A percentile compares a stretch with the other conserved stretches of the same genome.
phyloP scores from a whole-genome alignment of 2,888 invertebrate genomes.

The Thera obeliscata region DNA sequence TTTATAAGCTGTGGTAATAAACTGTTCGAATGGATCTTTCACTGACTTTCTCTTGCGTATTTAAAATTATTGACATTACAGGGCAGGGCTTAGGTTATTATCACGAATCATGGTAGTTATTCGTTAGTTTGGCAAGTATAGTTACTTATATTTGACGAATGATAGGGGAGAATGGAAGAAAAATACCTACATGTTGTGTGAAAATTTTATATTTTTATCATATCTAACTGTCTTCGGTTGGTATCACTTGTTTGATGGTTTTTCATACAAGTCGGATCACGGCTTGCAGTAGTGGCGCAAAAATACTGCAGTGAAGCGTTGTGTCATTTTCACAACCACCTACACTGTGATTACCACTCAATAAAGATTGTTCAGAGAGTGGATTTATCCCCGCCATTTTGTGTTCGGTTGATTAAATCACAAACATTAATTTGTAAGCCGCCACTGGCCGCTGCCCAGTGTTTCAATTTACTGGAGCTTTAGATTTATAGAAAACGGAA shows the following conservation, averaged over 20 bases:
- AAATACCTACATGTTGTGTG: too few species aligned
- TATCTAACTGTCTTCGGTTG: too few species aligned
- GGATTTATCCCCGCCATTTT: constrained; percentile 14
- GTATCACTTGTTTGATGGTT: too few species aligned
- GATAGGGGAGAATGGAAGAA: too few species aligned
- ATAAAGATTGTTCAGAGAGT: constrained; percentile 7
- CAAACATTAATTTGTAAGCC: constrained; percentile 38
- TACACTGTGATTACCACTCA: constrained; percentile 18
- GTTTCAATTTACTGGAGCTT: constrained; percentile 34
- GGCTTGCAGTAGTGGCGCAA: too few species aligned
- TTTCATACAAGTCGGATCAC: too few species aligned
- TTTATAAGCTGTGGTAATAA: not conserved
- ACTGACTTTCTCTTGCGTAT: not conserved
- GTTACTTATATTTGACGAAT: too few species aligned
- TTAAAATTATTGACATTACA: not conserved
- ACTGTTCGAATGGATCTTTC: not conserved
- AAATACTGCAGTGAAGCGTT: not conserved
- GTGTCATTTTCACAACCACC: constrained; percentile 6
- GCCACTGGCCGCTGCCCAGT: constrained; percentile 27
- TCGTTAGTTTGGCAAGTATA: too few species aligned
- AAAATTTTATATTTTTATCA: too few species aligned
- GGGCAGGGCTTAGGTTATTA: too few species aligned
- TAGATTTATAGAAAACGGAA: not conserved
- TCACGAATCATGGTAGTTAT: too few species aligned
- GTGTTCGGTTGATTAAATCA: constrained; percentile 35